A percentile compares a stretch with the other conserved stretches of the same genome.
Evolutionary conservation across 2,113 vertebrate species (phyloP).

Genomic region (Leucoraja erinaceus): DNA sequence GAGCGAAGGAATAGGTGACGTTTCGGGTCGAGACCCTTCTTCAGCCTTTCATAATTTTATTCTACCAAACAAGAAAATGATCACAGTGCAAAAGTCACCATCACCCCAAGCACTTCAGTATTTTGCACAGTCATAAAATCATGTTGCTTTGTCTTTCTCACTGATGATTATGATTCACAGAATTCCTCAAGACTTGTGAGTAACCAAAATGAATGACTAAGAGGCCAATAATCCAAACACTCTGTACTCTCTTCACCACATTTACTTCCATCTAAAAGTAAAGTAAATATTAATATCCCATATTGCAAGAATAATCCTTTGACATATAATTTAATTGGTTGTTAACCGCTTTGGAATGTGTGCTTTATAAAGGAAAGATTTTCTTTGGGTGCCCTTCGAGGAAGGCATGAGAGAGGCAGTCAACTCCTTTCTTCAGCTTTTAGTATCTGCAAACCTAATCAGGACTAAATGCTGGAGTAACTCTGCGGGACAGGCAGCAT

Average conservation of each 20-base stretch:
- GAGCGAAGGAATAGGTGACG: too few relatives aligned
- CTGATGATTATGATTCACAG: neutral
- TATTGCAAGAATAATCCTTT: too few relatives aligned
- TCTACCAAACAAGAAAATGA: neutral
- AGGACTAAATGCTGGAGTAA: too few relatives aligned
- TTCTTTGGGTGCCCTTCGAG: neutral
- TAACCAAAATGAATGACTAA: neutral
- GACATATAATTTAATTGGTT: too few relatives aligned
- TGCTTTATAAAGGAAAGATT: too few relatives aligned
- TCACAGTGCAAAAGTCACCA: neutral
- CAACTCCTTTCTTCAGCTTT: too few relatives aligned
- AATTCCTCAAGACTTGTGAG: neutral
- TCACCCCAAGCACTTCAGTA: neutral
- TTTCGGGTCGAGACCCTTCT: too few relatives aligned
- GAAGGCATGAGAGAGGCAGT: neutral
- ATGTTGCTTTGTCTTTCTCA: neutral
- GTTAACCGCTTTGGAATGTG: too few relatives aligned
- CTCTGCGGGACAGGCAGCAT: too few relatives aligned
- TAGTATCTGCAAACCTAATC: too few relatives aligned
- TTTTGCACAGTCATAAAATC: neutral
- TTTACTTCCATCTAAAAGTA: neutral
- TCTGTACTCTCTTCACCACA: neutral
- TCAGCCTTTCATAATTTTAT: too few relatives aligned
- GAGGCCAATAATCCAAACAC: neutral
- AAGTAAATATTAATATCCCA: neutral